Conservation (phyloP, 2,113 vertebrate genomes). For the Rhinolophus sinicus region DNA sequence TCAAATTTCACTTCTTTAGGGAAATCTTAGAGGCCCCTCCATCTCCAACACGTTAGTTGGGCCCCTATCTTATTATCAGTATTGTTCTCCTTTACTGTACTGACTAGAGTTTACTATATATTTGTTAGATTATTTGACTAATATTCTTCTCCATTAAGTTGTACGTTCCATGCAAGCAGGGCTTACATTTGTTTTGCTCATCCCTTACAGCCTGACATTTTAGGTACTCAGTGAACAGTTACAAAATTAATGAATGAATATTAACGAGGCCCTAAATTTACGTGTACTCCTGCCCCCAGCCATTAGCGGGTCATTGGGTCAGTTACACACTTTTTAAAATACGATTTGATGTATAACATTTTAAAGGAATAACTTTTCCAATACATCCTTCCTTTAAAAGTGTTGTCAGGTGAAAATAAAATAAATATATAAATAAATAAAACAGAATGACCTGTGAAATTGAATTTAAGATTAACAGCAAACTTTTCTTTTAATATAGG, state of each 20-base stretch:
- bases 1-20: background rate
- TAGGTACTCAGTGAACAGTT: conserved; percentile 8
- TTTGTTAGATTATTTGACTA: background rate
- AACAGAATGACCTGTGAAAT: background rate
- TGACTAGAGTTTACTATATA: background rate
- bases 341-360: background rate
- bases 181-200: background rate
- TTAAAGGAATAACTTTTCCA: background rate
- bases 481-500: background rate
- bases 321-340: background rate
- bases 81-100: background rate
- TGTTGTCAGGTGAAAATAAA: background rate
- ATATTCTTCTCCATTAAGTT: conserved; percentile 1
- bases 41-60: background rate
- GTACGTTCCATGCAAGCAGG: background rate
- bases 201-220: background rate
- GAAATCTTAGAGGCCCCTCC: background rate
- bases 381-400: background rate
- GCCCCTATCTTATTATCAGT: background rate
- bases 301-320: background rate
- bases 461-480: background rate
- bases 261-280: background rate
- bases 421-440: background rate
- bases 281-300: background rate
- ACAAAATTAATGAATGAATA: conserved; percentile 15